These are phyloP conservation scores for Rhegmatorhina hoffmannsi DNA, from an alignment of 2,113 vertebrate genomes.

Conservation along the genomic window DNA sequence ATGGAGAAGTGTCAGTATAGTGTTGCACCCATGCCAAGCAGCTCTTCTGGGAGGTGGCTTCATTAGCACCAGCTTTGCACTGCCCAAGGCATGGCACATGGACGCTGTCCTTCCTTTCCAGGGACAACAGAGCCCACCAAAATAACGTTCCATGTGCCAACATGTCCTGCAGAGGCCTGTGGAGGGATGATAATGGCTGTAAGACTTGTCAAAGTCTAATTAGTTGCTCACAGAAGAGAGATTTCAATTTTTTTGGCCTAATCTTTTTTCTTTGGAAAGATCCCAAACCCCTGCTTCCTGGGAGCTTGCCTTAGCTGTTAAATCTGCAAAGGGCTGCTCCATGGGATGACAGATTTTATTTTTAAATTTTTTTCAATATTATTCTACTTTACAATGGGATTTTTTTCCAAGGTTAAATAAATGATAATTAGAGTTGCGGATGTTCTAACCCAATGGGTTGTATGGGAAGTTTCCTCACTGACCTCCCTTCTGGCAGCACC, in stretches of 20 bases:
- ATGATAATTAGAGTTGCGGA: slow-evolving; percentile 32
- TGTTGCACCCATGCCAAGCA: not conserved
- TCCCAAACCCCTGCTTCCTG: slow-evolving; percentile 44
- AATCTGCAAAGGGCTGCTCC: not conserved
- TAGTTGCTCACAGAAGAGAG: slow-evolving; percentile 62
- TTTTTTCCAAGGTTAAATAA: slow-evolving; percentile 47
- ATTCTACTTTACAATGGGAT: not conserved
- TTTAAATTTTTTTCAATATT: slow-evolving; percentile 11
- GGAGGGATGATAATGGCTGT: not conserved
- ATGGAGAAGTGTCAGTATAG: not conserved
- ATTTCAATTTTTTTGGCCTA: not conserved
- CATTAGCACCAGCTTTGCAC: not conserved
- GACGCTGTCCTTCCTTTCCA: not conserved
- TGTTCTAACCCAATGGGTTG: not conserved
- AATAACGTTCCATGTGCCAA: not conserved
- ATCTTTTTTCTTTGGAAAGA: slow-evolving; percentile 30
- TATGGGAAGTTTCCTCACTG: slow-evolving; percentile 23
- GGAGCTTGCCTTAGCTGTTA: slow-evolving; percentile 25
- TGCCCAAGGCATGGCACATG: fast-evolving
- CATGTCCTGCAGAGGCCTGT: not conserved
- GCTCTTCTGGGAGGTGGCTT: not conserved
- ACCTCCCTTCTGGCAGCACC: slow-evolving; percentile 1
- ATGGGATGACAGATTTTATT: slow-evolving; percentile 23
- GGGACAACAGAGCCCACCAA: not conserved
- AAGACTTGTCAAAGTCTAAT: slow-evolving; percentile 63